Evolutionary conservation across 1,140 invertebrate genomes (phyloP), one percentile per base, ranked within the genome.

Genomic region (Aporrectodea caliginosa): DNA sequence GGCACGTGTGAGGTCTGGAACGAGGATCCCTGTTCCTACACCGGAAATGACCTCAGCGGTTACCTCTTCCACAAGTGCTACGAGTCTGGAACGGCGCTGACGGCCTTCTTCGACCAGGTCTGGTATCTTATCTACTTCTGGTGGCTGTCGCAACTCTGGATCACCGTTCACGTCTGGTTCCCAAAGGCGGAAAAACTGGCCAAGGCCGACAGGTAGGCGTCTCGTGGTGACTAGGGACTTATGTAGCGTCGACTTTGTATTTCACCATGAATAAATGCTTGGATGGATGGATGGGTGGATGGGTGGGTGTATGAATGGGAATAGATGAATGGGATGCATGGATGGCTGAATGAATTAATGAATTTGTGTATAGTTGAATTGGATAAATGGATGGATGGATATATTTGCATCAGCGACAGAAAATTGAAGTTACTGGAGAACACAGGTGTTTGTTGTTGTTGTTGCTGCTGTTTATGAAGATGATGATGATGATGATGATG

Each of bases 121-220:
- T 78, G 77, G 73, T 75, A 73, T 34, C 79, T 75, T 16, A 31
- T 82, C 94, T 85, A 96, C 58, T 84, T 97, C 1, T 97, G 95
- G 95, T 87, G 97, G 14, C 88, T 97, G 1, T 96, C 94, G 0
- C 95, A 98, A 87, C 94, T 94, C 0, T 97, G 95, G 96, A 94
- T 98, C 27, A 95, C 95, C 0, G 89, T 98, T 71, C 96, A 98
- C 84, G 95, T 98, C 75, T 98, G 96, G 96, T 96, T 93, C 0
- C 96, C 96, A 0, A 97, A 98, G 90, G 95, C 94, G 83, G 96
- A 98, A 89, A 93, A 96, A 91, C 90, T 98, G 78, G 96, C 97
- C 0, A 92, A 94, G 1, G 98, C 96, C 0, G 96, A 98, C 85
- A 97, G 97, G 87, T 86, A 80, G 35, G 73, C 27, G 33, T 16